These are phyloP conservation scores for Aurelia sp. DNA, from an alignment of 30 jellyfish, hydroid and myxozoan species.

Conservation along the genomic window DNA sequence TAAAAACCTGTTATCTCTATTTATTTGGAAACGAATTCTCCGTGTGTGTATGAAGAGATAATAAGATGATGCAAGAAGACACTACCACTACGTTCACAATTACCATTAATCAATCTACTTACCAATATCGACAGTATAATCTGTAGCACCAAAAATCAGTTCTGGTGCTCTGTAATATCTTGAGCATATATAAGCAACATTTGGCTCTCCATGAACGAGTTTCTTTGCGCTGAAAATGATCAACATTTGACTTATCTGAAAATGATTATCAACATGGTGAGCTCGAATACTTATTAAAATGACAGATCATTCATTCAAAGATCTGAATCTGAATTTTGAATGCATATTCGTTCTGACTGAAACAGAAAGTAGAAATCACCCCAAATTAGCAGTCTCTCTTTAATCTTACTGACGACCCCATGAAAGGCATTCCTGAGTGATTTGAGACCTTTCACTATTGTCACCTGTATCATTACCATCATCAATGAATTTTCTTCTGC, in stretches of 20 bases:
- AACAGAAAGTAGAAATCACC: too few relatives aligned
- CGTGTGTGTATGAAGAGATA: neutral
- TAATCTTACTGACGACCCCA: too few relatives aligned
- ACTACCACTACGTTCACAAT: neutral
- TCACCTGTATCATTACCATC: too few relatives aligned
- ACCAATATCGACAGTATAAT: slow-evolving; percentile 97
- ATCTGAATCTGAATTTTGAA: too few relatives aligned
- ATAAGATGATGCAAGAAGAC: neutral
- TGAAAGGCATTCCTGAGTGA: too few relatives aligned
- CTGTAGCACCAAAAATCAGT: slow-evolving; percentile 98
- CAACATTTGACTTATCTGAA: slow-evolving; percentile 25
- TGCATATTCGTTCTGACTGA: too few relatives aligned
- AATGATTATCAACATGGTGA: neutral
- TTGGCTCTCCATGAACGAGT: slow-evolving; percentile 98
- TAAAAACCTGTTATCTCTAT: too few relatives aligned
- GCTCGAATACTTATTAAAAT: too few relatives aligned
- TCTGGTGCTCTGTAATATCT: slow-evolving; percentile 99
- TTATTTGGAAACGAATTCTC: neutral
- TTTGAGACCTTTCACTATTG: too few relatives aligned
- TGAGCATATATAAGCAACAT: slow-evolving; percentile 98
- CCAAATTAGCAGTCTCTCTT: too few relatives aligned
- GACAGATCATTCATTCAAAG: too few relatives aligned
- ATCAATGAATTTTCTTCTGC: too few relatives aligned
- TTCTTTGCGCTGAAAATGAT: slow-evolving; percentile 84
- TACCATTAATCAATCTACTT: neutral